Conservation (phyloP, 2,888 invertebrate species). For the Rotaria magnacalcarata region DNA sequence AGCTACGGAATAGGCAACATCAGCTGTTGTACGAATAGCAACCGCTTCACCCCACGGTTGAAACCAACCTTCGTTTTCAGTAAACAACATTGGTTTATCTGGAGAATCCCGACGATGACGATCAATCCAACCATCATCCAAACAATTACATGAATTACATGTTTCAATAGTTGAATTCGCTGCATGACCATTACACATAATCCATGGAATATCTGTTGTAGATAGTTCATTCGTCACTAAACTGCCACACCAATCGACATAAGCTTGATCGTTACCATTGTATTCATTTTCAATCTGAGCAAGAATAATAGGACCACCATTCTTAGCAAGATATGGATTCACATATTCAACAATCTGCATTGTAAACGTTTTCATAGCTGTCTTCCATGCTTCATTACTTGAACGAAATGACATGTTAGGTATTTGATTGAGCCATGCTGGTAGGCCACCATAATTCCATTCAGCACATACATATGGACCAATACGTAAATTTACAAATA, state of each 20-base stretch:
- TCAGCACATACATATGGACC: conserved; percentile 92
- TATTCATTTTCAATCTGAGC: conserved; percentile 33
- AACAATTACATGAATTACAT: conserved; percentile 7
- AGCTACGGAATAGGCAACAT: conserved; percentile 4
- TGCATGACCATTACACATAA: conserved; percentile 26
- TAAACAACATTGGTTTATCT: neutral
- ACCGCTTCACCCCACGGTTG: conserved; percentile 21
- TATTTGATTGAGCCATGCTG: neutral
- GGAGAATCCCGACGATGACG: neutral
- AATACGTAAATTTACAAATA: conserved; percentile 74
- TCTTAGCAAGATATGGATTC: neutral
- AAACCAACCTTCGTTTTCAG: conserved; percentile 34
- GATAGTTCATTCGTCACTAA: neutral
- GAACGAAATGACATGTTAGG: conserved; percentile 5
- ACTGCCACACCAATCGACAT: conserved; percentile 20
- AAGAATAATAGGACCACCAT: conserved; percentile 27
- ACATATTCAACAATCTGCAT: neutral
- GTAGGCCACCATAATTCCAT: conserved; percentile 65
- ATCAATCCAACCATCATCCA: conserved; percentile 16
- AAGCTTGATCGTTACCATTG: neutral
- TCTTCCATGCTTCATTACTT: neutral
- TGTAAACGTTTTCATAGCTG: neutral
- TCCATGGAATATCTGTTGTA: neutral
- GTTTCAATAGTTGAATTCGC: conserved; percentile 20
- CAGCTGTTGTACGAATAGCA: neutral